Evolutionary conservation across 2,113 vertebrate genomes (phyloP), one percentile per base, ranked within the genome.

Genomic region (Macheiramphus alcinus): DNA sequence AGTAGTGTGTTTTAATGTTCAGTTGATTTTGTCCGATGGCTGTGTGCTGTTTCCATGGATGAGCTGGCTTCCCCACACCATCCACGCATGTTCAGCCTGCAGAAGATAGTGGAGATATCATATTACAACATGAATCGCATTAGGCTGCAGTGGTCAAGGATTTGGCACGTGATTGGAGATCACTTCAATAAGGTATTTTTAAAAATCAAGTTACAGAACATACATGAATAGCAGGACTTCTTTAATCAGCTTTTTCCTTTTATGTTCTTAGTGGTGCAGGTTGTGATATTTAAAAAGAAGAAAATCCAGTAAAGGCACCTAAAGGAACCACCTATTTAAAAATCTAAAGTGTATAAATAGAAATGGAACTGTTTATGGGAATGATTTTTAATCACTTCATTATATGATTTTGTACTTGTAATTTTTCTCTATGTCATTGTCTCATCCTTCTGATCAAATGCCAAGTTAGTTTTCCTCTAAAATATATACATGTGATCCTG

Each of bases 81-180:
- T 85, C 99, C 99, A 0, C 98, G 99, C 86, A 99, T 99, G 99
- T 99, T 99, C 98, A 99, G 99, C 94, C 96, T 99, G 95, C 99
- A 99, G 97, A 99, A 99, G 98, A 99, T 99, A 3, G 99, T 99
- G 96, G 99, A 99, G 94, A 99, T 99, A 70, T 99, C 99, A 0
- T 99, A 99, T 73, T 99, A 99, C 98, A 99, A 99, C 98, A 99
- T 99, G 99, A 99, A 99, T 97, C 99, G 99, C 71, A 99, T 99
- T 93, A 95, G 99, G 56, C 98, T 99, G 74, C 99, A 99, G 98
- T 99, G 99, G 99, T 99, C 99, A 13, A 98, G 99, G 56, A 99
- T 99, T 85, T 99, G 99, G 99, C 99, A 99, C 10, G 99, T 99
- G 96, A 99, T 99, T 50, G 99, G 99, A 92, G 99, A 99, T 93